Evolutionary conservation across 2,888 invertebrate genomes (phyloP).

Genomic region (Isotomurus palustris): DNA sequence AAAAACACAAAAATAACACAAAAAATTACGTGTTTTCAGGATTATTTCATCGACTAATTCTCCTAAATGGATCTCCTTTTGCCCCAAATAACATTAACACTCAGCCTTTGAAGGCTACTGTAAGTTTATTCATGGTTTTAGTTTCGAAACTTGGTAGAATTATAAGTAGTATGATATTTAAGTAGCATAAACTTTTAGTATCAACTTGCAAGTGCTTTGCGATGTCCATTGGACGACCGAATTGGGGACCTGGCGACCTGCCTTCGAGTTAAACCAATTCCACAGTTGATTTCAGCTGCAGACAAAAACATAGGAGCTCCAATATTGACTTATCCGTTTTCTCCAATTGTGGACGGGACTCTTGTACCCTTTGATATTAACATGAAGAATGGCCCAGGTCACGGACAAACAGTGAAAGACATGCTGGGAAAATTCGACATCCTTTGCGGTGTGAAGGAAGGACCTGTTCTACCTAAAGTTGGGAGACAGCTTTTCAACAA

Average conservation of each 20-base stretch:
- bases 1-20: no score
- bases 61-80: slow-evolving; percentile 45
- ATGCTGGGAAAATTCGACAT: slow-evolving; percentile 40
- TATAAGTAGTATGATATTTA: no score
- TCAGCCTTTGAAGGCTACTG: slow-evolving; percentile 42
- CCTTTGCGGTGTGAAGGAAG: slow-evolving; percentile 41
- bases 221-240: slow-evolving; percentile 37
- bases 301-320: slow-evolving; percentile 39
- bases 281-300: slow-evolving; percentile 35
- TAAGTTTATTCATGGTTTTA: slow-evolving; percentile 15
- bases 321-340: slow-evolving; percentile 38
- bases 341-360: slow-evolving; percentile 38
- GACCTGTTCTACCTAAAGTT: slow-evolving; percentile 31
- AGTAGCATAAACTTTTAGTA: no score
- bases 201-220: slow-evolving; percentile 39
- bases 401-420: slow-evolving; percentile 17
- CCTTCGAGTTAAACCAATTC: slow-evolving; percentile 28
- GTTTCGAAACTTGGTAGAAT: slow-evolving; percentile 11
- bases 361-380: slow-evolving; percentile 36
- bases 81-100: slow-evolving; percentile 42
- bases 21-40: slow-evolving; percentile 17
- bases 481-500: slow-evolving; percentile 26
- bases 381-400: slow-evolving; percentile 17
- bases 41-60: slow-evolving; percentile 42
- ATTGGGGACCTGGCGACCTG: slow-evolving; percentile 36